These are phyloP conservation scores for Drosophila eohydei DNA, from an alignment of 2,888 invertebrate genomes.

Conservation along the genomic window DNA sequence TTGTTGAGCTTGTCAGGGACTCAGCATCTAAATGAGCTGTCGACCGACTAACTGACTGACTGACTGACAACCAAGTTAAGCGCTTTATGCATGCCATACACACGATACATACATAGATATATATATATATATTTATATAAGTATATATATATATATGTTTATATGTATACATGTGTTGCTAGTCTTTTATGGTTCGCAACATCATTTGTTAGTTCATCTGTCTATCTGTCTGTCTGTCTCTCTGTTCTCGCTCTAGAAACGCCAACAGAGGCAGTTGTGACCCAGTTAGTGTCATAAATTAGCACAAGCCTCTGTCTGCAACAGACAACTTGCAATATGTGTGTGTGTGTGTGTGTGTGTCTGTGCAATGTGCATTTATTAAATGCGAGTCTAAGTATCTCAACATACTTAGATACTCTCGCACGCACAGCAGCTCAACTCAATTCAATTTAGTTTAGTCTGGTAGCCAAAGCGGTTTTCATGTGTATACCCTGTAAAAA, in stretches of 20 bases:
- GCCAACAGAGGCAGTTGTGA: slow-evolving; percentile 55
- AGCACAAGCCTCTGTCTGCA: slow-evolving; percentile 61
- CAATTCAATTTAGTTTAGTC: slow-evolving; percentile 10
- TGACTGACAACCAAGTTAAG: slow-evolving; percentile 59
- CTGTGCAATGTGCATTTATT: slow-evolving; percentile 56
- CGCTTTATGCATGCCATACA: slow-evolving; percentile 64
- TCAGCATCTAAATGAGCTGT: slow-evolving; percentile 29
- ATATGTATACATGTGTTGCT: slow-evolving; percentile 33
- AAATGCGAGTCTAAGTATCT: slow-evolving; percentile 52
- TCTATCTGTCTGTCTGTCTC: slow-evolving; percentile 26
- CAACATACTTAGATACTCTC: slow-evolving; percentile 22
- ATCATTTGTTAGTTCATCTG: slow-evolving; percentile 39
- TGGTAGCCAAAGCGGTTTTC: slow-evolving; percentile 14
- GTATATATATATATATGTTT: background rate
- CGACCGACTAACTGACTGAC: slow-evolving; percentile 32
- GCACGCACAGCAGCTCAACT: slow-evolving; percentile 36
- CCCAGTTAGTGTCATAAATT: slow-evolving; percentile 73
- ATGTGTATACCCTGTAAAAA: slow-evolving; percentile 27
- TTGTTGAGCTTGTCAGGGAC: slow-evolving; percentile 53
- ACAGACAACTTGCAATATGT: slow-evolving; percentile 34
- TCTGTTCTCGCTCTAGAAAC: slow-evolving; percentile 67
- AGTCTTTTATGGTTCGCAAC: slow-evolving; percentile 69
- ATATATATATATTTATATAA: slow-evolving; percentile 10
- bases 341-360: slow-evolving; percentile 2
- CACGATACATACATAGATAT: background rate